Evolutionary conservation across 2,888 invertebrate genomes (phyloP), one percentile per base, ranked within the genome.

Genomic region (Cheiracanthium punctorium): DNA sequence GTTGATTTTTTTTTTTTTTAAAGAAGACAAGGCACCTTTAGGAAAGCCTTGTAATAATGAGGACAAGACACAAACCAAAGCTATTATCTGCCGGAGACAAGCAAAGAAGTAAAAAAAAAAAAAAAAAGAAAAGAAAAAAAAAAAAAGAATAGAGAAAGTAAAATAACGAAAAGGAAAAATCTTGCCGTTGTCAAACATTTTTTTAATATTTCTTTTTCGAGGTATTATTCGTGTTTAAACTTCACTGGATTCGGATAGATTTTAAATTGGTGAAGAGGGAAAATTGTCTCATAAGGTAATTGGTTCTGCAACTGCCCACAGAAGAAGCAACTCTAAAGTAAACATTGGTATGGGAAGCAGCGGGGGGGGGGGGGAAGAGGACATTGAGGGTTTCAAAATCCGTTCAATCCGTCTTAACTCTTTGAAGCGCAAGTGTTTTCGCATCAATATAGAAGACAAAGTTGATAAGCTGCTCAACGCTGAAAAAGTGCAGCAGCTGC

Each of bases 41-140:
- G 70, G 75, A 69, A 82, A 32, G 72, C 71, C 84, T 79, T 73
- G 82, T 79, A 85, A 85, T 85, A 79, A 85, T 85, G 84, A 85
- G 84, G 79, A 79, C 82, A 73, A 69, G 73, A 79, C 84, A 79
- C 84, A 85, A 85, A 85, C 84, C 84, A 79, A 76, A 85, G 84
- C 84, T 85, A 85, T 85, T 85, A 85, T 85, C 79, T 74, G 58
- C 24, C 58, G 58, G 58, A 58, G 58, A 58, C 58, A 58, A 58
- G 58, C 43, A 48, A 58, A 58, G 74, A 48, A 37, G 24, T 17
- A 17, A 30, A 30, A 64, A 37, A 41, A 4, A 20, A 10, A 58
- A 24, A 5, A 24, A 7, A 58, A 37, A 7, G 10, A 37, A 4
- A 24, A 43, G 30, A 24, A 64, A 17, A 64, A 37, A 64, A 37